These are phyloP conservation scores for Psittacara wagleri DNA, from an alignment of 2,113 vertebrate species.

Conservation along the genomic window DNA sequence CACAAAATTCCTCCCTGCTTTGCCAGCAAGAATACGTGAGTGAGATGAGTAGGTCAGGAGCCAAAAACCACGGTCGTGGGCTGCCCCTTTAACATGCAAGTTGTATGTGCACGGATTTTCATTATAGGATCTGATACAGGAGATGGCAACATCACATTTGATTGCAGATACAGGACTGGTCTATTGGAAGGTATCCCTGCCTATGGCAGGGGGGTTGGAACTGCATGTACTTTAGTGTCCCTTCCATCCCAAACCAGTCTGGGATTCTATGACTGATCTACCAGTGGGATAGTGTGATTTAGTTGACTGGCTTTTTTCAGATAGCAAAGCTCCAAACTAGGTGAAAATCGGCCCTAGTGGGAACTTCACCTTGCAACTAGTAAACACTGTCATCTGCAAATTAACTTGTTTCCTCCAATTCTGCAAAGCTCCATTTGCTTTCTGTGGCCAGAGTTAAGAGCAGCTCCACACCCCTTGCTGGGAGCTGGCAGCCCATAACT, in stretches of 20 bases:
- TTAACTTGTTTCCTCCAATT: neutral
- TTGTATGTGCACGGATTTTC: rapidly evolving
- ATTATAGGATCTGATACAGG: neutral
- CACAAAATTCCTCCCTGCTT: neutral
- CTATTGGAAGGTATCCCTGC: neutral
- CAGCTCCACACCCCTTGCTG: neutral
- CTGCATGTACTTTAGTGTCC: neutral
- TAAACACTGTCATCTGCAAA: neutral
- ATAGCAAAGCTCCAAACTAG: neutral
- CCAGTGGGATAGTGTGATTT: neutral
- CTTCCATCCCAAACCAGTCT: neutral
- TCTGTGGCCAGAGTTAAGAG: neutral
- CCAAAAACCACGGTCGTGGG: neutral
- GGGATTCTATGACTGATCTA: neutral
- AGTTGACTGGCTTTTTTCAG: neutral
- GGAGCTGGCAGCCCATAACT: neutral
- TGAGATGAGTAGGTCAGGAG: neutral
- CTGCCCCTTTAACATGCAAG: neutral
- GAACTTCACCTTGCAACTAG: neutral
- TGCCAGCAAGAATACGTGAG: neutral
- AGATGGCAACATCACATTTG: neutral
- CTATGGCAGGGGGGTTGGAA: neutral
- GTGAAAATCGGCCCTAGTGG: neutral
- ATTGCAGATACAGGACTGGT: neutral
- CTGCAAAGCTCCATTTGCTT: neutral